Percentiles rank a stretch among this genome's conserved stretches.
phyloP scores from a whole-genome alignment of 2,797 vertebrate genomes.

The Morus bassanus region DNA sequence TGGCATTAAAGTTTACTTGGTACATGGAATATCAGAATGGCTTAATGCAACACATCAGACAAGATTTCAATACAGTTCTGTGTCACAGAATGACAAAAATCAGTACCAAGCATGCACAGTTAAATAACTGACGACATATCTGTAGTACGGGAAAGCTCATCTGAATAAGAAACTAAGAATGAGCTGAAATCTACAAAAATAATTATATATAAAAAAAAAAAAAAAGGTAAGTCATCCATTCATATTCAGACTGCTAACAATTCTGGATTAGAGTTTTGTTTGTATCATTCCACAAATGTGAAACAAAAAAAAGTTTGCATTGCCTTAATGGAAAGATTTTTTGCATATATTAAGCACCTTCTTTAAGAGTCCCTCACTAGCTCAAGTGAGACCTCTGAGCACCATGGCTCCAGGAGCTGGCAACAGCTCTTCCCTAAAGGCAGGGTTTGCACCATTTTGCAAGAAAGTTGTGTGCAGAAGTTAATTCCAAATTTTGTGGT shows the following conservation, averaged over 20 bases:
- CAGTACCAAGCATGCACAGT: neutral
- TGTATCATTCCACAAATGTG: neutral
- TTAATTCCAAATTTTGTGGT: neutral
- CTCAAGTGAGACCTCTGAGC: neutral
- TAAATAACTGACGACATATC: neutral
- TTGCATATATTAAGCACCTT: neutral
- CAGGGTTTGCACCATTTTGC: neutral
- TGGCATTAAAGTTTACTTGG: neutral
- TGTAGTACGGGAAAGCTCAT: neutral
- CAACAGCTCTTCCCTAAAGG: neutral
- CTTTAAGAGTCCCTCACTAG: neutral
- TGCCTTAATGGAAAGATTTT: neutral
- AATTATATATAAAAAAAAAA: neutral
- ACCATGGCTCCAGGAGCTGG: neutral
- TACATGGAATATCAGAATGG: neutral
- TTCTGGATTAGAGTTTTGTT: neutral
- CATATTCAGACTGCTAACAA: neutral
- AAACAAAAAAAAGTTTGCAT: neutral
- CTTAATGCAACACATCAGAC: neutral
- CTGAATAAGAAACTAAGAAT: neutral
- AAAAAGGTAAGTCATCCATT: neutral
- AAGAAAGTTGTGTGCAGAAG: neutral
- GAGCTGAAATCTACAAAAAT: neutral
- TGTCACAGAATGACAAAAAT: neutral
- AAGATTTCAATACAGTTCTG: neutral